Evolutionary conservation across 2,888 invertebrate species (phyloP).

Genomic region (Kryphioiulus occultus): DNA sequence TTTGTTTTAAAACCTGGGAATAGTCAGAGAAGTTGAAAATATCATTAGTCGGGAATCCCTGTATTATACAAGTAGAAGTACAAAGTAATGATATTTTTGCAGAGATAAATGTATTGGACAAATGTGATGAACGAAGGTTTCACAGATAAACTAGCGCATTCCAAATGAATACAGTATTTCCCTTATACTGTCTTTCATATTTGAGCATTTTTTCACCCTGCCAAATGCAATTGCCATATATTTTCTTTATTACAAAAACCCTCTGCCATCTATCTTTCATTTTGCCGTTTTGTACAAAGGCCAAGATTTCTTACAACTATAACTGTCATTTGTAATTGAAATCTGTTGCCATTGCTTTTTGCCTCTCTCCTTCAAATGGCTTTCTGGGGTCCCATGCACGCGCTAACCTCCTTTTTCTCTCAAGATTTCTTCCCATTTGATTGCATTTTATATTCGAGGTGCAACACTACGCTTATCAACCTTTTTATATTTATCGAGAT

Average conservation of each 20-base stretch:
- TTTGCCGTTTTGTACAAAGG: background rate
- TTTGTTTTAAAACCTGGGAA: too few relatives aligned
- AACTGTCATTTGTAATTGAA: constrained; percentile 13
- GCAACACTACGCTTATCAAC: background rate
- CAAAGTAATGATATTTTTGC: too few relatives aligned
- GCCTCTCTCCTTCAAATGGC: background rate
- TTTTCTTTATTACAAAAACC: constrained; percentile 2
- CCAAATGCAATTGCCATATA: background rate
- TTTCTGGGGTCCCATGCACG: background rate
- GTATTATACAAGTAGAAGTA: too few relatives aligned
- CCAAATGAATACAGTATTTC: too few relatives aligned
- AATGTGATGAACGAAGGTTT: too few relatives aligned
- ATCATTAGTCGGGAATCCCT: too few relatives aligned
- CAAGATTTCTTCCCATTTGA: background rate
- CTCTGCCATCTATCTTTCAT: background rate
- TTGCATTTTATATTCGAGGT: background rate
- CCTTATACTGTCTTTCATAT: too few relatives aligned
- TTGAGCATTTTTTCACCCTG: background rate
- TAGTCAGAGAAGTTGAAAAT: too few relatives aligned
- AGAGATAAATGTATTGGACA: too few relatives aligned
- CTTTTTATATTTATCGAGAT: background rate
- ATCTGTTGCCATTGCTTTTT: background rate
- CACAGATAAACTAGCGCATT: too few relatives aligned
- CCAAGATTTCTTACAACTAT: constrained; percentile 4
- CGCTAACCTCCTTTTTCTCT: background rate